A percentile compares a stretch with the other conserved stretches of the same genome.
phyloP scores from a whole-genome alignment of 2,888 invertebrate genomes.

The Noctuana brunneofusca region DNA sequence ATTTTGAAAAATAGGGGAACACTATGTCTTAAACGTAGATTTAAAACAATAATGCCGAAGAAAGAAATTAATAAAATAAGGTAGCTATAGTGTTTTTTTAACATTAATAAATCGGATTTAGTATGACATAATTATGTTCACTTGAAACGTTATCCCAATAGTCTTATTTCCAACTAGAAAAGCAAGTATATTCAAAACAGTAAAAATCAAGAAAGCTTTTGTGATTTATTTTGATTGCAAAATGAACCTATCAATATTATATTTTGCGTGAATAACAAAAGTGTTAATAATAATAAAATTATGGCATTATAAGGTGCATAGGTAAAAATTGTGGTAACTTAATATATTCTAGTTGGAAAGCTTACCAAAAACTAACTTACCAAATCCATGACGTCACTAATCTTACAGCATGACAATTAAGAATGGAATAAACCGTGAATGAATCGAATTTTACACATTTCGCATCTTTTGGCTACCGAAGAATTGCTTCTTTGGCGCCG shows the following conservation, averaged over 20 bases:
- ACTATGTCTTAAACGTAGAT: slow-evolving; percentile 47
- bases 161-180: slow-evolving; percentile 22
- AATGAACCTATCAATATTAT: background rate
- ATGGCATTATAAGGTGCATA: background rate
- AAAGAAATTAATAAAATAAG: slow-evolving; percentile 33
- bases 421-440: background rate
- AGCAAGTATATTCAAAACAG: background rate
- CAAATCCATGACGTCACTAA: slow-evolving; percentile 16
- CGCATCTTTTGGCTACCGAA: background rate
- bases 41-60: slow-evolving; percentile 45
- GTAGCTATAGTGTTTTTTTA: slow-evolving; percentile 4
- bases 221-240: too few species aligned
- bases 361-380: slow-evolving; percentile 20
- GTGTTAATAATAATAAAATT: background rate
- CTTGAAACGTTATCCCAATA: slow-evolving; percentile 14
- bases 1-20: slow-evolving; percentile 49
- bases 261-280: background rate
- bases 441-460: background rate
- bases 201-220: background rate
- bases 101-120: slow-evolving; percentile 7
- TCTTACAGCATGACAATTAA: slow-evolving; percentile 3
- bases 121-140: background rate
- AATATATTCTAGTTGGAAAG: slow-evolving; percentile 23
- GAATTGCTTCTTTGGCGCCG: background rate
- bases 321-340: slow-evolving; percentile 10